Conservation (phyloP, 92 coral and sea anemone genomes). For the Bergia puertoricense region DNA sequence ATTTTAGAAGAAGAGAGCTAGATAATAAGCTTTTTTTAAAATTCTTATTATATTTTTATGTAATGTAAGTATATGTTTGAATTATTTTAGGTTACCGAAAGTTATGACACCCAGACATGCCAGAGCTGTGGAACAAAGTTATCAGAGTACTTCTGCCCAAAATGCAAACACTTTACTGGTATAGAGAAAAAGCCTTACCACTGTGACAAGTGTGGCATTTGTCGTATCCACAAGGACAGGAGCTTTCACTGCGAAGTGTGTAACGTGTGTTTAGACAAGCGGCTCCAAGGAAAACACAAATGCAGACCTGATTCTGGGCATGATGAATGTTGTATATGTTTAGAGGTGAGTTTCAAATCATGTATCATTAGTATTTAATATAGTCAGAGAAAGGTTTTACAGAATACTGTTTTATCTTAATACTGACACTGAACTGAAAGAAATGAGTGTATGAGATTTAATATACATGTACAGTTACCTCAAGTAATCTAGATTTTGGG, state of each 20-base stretch:
- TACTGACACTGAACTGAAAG: too few relatives aligned
- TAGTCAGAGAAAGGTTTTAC: too few relatives aligned
- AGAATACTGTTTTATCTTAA: too few relatives aligned
- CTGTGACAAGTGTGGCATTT: conserved; percentile 73
- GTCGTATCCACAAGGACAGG: conserved; percentile 69
- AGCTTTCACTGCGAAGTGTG: conserved; percentile 86
- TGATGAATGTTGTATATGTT: conserved; percentile 64
- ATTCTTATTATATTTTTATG: too few relatives aligned
- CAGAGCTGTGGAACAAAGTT: conserved; percentile 42
- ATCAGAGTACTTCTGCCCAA: conserved; percentile 54
- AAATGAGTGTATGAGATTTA: too few relatives aligned
- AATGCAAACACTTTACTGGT: conserved; percentile 66
- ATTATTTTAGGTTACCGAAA: conserved; percentile 50
- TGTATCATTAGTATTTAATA: too few relatives aligned
- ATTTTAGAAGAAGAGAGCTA: too few relatives aligned
- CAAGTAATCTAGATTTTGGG: too few relatives aligned
- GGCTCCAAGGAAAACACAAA: conserved; percentile 72
- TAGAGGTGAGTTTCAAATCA: conserved; percentile 4
- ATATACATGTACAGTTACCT: too few relatives aligned
- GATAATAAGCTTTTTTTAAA: too few relatives aligned
- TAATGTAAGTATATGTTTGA: too few relatives aligned
- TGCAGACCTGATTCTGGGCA: conserved; percentile 83
- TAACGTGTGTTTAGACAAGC: conserved; percentile 69
- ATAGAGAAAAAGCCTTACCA: conserved; percentile 66
- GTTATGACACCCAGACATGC: conserved; percentile 46